Base-by-base conservation (phyloP, 2,113 vertebrate genomes). In the Sardina pilchardus region DNA sequence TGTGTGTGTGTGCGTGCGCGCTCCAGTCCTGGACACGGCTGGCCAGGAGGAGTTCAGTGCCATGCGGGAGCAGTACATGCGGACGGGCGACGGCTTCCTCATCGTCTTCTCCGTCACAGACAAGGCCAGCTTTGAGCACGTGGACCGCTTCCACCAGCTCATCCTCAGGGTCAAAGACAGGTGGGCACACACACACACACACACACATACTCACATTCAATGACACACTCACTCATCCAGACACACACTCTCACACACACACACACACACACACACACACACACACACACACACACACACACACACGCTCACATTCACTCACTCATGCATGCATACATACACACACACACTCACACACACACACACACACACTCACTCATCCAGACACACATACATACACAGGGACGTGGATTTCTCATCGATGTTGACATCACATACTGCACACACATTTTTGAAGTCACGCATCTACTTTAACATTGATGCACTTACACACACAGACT, bases 41-140 rank as follows among this genome's bases (percentile, higher is more conserved):
- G 98, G 98, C 9, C 98, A 99, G 88, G 98, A 99, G 92, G 98
- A 99, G 93, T 99, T 99, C 95, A 99, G 98, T 0, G 98, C 98
- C 16, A 99, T 99, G 98, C 93, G 98, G 90, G 98, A 99, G 93
- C 98, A 99, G 94, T 99, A 99, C 88, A 99, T 99, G 98, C 96
- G 98, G 92, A 99, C 98, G 0, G 98, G 98, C 44, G 98, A 99
- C 0, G 98, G 98, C 43, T 99, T 99, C 92, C 98, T 99, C 34
- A 99, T 99, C 0, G 98, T 99, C 87, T 99, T 94, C 94, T 99
- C 98, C 0, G 98, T 99, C 91, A 99, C 98, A 0, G 98, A 99
- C 95, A 99, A 99, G 93, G 98, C 98, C 92, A 99, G 98, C 95
- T 99, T 99, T 0, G 98, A 99, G 93, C 98, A 99, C 0, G 96